Evolutionary conservation across 2,797 vertebrate genomes (phyloP).

Genomic region (Schizopygopsis malacanthus): DNA sequence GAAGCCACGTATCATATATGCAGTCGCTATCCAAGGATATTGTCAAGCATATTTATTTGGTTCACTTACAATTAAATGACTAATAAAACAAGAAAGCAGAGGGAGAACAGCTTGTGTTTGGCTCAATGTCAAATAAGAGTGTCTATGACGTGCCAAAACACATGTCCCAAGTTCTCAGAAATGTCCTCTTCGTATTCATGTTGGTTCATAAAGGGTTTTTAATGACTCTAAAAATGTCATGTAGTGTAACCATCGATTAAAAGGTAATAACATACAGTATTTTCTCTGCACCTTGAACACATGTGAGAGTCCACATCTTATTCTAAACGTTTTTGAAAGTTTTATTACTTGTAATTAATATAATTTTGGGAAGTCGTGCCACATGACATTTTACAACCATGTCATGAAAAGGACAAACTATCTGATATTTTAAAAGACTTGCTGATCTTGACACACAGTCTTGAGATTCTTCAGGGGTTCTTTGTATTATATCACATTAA

Average conservation of each 20-base stretch:
- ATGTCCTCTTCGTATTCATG: not conserved
- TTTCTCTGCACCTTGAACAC: not conserved
- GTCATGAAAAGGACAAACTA: not conserved
- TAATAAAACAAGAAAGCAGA: conserved; percentile 3
- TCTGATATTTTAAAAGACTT: not conserved
- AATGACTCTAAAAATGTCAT: not conserved
- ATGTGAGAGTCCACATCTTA: not conserved
- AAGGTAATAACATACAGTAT: not conserved
- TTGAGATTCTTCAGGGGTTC: not conserved
- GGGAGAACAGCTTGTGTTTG: not conserved
- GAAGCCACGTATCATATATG: not conserved
- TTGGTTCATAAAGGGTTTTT: not conserved
- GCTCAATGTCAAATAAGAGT: not conserved
- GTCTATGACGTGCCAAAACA: not conserved
- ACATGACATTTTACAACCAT: not conserved
- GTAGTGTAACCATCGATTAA: not conserved
- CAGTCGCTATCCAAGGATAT: not conserved
- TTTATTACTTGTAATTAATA: not conserved
- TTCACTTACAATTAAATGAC: not conserved
- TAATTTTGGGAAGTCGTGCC: not conserved
- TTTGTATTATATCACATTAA: not conserved
- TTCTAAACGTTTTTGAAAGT: not conserved
- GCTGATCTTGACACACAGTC: not conserved
- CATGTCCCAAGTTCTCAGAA: not conserved
- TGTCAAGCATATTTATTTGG: not conserved